A percentile compares a stretch with the other conserved stretches of the same genome.
phyloP scores from a whole-genome alignment of 1,140 invertebrate genomes.

The Matsumurasca onukii region DNA sequence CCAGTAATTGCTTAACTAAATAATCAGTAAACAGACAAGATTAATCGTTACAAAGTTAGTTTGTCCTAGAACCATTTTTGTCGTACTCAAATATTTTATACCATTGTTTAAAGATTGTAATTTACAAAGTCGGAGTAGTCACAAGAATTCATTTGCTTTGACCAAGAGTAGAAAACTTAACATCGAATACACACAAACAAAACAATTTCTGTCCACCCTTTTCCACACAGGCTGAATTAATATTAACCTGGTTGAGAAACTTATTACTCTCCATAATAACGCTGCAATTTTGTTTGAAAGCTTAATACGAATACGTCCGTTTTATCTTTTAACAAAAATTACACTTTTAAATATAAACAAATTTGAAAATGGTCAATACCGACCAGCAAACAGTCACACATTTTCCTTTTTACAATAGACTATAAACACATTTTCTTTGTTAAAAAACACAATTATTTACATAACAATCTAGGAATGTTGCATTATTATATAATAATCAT shows the following conservation, averaged over 20 bases:
- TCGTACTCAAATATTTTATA: too few species aligned
- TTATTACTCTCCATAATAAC: not conserved
- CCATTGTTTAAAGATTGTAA: not conserved
- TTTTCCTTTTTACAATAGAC: conserved; percentile 37
- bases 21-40: too few species aligned
- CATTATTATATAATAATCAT: conserved; percentile 41
- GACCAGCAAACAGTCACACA: conserved; percentile 9
- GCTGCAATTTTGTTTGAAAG: not conserved
- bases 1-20: not conserved
- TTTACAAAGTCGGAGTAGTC: not conserved
- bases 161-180: not conserved
- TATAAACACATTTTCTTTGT: conserved; percentile 38
- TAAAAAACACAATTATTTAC: conserved; percentile 42
- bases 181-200: conserved; percentile 4
- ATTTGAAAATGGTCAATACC: conserved; percentile 16
- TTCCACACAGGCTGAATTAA: not conserved
- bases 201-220: not conserved
- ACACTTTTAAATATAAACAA: conserved; percentile 14
- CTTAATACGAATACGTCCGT: conserved; percentile 17
- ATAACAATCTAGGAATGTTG: conserved; percentile 43
- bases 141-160: not conserved
- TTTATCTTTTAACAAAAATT: conserved; percentile 1
- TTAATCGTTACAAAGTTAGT: too few species aligned
- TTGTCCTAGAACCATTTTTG: too few species aligned
- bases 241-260: not conserved